Percentiles rank a stretch among this genome's conserved stretches.
Conservation (phyloP, 2,888 invertebrate genomes). For the Maniola hyperantus region DNA sequence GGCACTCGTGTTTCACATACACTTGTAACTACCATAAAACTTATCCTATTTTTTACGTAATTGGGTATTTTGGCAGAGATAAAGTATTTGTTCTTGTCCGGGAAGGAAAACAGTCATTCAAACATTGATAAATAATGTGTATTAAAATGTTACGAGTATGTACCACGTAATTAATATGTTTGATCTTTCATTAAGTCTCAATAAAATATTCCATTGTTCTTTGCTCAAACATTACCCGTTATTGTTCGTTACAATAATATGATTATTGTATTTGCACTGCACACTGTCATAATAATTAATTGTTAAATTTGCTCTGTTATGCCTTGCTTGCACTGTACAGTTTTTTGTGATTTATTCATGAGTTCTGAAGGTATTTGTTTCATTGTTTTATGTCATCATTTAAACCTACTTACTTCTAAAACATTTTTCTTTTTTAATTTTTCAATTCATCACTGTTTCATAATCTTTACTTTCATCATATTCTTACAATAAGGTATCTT, state of each 20-base stretch:
- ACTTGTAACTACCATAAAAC: too few species aligned
- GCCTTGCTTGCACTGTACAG: neutral
- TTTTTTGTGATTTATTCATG: neutral
- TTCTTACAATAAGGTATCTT: too few species aligned
- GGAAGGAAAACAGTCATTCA: neutral
- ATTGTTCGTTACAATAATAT: conserved; percentile 32
- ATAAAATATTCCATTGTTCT: conserved; percentile 47
- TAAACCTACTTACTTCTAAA: too few species aligned
- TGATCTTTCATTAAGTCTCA: conserved; percentile 28
- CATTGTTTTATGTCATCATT: too few species aligned
- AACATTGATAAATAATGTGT: neutral
- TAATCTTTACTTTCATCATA: too few species aligned
- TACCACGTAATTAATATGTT: conserved; percentile 26
- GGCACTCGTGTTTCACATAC: too few species aligned
- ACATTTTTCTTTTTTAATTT: too few species aligned
- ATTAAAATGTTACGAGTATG: neutral
- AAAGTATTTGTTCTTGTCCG: neutral
- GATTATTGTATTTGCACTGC: conserved; percentile 9
- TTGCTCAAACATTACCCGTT: conserved; percentile 42
- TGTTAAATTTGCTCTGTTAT: conserved; percentile 12
- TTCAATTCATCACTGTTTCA: too few species aligned
- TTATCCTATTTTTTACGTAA: too few species aligned
- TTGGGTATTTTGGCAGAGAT: neutral
- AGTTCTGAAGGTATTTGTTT: too few species aligned
- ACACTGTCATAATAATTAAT: neutral